Percentiles rank a stretch among this genome's conserved stretches.
phyloP scores from a whole-genome alignment of 2,888 invertebrate species.

The Sphaeridia pumilis region DNA sequence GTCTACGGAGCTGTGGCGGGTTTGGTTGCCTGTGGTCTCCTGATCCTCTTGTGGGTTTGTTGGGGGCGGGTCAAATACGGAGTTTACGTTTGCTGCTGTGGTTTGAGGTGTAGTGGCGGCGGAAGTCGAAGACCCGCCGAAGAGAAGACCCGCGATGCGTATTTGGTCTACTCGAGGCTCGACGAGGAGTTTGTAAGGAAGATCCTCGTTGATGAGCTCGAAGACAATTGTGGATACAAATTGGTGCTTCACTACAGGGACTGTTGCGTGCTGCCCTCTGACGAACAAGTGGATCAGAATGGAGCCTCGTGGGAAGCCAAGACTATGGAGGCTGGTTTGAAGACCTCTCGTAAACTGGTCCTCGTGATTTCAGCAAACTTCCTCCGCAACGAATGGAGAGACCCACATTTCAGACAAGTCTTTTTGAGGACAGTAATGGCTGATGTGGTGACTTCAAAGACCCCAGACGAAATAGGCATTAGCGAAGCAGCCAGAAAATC shows the following conservation, averaged over 20 bases:
- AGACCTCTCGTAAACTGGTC: conserved; percentile 42
- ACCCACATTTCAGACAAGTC: conserved; percentile 49
- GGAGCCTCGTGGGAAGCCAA: conserved; percentile 25
- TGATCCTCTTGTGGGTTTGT: conserved; percentile 52
- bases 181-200: conserved; percentile 42
- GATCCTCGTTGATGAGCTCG: conserved; percentile 41
- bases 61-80: conserved; percentile 65
- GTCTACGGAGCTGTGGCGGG: conserved; percentile 41
- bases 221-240: conserved; percentile 40
- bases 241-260: conserved; percentile 43
- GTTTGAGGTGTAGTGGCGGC: no score
- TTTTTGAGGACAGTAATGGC: conserved; percentile 30
- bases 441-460: background rate
- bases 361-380: conserved; percentile 45
- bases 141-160: conserved; percentile 44
- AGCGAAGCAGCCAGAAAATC: conserved; percentile 1
- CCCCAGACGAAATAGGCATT: no score
- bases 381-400: conserved; percentile 45
- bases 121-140: no score
- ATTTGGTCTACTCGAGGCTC: conserved; percentile 42
- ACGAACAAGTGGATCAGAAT: background rate
- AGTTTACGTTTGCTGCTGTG: no score
- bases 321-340: conserved; percentile 43
- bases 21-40: conserved; percentile 38
- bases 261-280: conserved; percentile 22